These are phyloP conservation scores for Stegastes partitus DNA, from an alignment of 2,113 vertebrate species.

Conservation along the genomic window DNA sequence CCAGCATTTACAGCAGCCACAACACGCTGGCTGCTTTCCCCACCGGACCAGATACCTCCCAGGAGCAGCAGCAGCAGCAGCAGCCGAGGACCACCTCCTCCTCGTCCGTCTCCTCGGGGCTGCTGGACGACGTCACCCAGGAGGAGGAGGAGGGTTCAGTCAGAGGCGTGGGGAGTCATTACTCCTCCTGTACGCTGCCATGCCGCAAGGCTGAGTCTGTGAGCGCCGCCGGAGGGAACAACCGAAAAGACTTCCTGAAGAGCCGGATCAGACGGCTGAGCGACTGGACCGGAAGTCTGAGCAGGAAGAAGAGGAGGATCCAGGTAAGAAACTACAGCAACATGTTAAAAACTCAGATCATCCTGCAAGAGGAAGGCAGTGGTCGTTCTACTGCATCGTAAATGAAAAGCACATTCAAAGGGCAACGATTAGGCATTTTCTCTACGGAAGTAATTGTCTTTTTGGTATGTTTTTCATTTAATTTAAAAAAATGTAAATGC, in stretches of 20 bases:
- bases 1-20: constrained; percentile 82
- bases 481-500: too few relatives aligned
- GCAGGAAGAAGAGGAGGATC: constrained; percentile 92
- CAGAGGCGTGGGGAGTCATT: constrained; percentile 71
- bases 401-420: too few relatives aligned
- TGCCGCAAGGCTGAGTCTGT: constrained; percentile 85
- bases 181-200: constrained; percentile 88
- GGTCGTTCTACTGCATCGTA: too few relatives aligned
- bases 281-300: constrained; percentile 96
- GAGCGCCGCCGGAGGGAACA: constrained; percentile 70
- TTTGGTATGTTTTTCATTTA: too few relatives aligned
- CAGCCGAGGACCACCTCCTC: constrained; percentile 80
- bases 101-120: constrained; percentile 78
- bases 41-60: constrained; percentile 19
- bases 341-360: neutral
- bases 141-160: constrained; percentile 82
- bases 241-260: constrained; percentile 92
- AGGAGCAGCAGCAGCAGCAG: constrained; percentile 41
- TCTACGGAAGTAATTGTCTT: too few relatives aligned
- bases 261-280: constrained; percentile 91
- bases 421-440: too few relatives aligned
- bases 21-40: constrained; percentile 79
- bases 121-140: constrained; percentile 83
- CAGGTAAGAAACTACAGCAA: constrained; percentile 84
- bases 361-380: too few relatives aligned